Evolutionary conservation across 2,797 vertebrate species (phyloP).

Genomic region (Antrozous pallidus): DNA sequence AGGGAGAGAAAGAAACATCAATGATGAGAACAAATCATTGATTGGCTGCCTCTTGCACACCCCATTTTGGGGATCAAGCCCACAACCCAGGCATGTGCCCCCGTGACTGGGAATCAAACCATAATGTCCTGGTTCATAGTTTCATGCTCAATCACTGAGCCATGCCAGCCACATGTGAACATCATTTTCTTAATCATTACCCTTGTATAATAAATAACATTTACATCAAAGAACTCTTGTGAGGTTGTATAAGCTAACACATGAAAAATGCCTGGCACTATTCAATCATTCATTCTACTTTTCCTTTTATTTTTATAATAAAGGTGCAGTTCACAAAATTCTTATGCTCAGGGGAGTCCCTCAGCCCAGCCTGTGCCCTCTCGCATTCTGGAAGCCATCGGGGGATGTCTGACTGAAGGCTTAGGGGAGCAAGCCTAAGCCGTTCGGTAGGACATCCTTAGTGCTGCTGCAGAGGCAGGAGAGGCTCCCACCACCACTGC

Average conservation of each 20-base stretch:
- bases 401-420: too few species aligned
- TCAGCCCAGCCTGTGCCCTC: too few species aligned
- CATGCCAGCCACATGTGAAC: neutral
- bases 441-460: too few species aligned
- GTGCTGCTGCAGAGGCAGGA: too few species aligned
- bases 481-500: too few species aligned
- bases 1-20: neutral
- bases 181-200: slow-evolving; percentile 1
- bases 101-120: neutral
- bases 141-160: neutral
- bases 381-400: too few species aligned
- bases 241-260: neutral
- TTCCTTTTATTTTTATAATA: neutral
- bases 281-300: neutral
- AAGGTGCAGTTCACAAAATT: too few species aligned
- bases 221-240: neutral
- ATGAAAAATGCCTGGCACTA: neutral
- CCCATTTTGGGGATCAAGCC: neutral
- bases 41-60: neutral
- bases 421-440: too few species aligned
- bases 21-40: neutral
- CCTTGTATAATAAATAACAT: neutral
- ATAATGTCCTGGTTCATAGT: neutral
- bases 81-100: neutral
- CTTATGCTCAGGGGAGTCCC: too few species aligned